A percentile compares a stretch with the other conserved stretches of the same genome.
phyloP scores from a whole-genome alignment of 2,888 invertebrate genomes.

The Lapara coniferarum region DNA sequence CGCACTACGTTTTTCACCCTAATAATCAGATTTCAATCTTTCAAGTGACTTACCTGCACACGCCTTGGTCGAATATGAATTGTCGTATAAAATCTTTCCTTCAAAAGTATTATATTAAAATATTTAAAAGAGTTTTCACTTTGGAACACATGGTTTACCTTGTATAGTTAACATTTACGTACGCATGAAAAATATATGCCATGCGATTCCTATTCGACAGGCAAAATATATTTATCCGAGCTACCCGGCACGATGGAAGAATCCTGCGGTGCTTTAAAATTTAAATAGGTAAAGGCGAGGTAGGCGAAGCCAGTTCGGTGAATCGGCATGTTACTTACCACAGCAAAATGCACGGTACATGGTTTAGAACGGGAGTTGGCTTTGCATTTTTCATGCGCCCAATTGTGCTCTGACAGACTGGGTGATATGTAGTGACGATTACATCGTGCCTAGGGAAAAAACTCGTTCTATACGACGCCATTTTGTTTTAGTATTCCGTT shows the following conservation, averaged over 20 bases:
- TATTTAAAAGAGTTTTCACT: not conserved
- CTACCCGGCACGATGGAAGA: constrained; percentile 34
- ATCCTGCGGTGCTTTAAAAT: constrained; percentile 46
- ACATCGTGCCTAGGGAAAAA: constrained; percentile 9
- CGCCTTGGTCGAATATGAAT: too few species aligned
- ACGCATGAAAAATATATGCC: constrained; percentile 18
- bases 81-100: too few species aligned
- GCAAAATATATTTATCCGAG: constrained; percentile 38
- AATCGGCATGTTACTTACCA: constrained; percentile 48
- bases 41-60: too few species aligned
- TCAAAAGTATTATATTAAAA: not conserved
- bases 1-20: too few species aligned
- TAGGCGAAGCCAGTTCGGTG: constrained; percentile 52
- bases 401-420: constrained; percentile 55
- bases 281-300: constrained; percentile 55
- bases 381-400: constrained; percentile 72
- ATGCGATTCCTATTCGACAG: constrained; percentile 39
- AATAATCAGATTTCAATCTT: too few species aligned
- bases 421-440: constrained; percentile 33
- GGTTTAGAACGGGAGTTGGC: constrained; percentile 43
- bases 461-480: constrained; percentile 15
- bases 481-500: constrained; percentile 13
- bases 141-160: not conserved
- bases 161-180: constrained; percentile 9
- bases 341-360: constrained; percentile 35